Evolutionary conservation across 2,113 vertebrate species (phyloP).

Genomic region (Tyrannus savana): DNA sequence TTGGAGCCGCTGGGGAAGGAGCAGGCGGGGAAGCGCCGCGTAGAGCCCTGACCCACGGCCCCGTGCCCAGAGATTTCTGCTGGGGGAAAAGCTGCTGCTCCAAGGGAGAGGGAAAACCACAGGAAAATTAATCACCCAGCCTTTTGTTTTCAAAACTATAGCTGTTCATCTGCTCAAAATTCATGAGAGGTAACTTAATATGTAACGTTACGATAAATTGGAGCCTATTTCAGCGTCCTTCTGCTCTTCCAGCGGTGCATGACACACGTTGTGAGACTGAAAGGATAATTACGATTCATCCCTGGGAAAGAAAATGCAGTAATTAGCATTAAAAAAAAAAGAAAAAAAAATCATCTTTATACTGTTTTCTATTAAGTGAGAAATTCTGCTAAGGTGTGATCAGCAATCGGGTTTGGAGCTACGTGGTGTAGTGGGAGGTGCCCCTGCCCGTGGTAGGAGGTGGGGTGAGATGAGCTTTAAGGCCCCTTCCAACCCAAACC

Average conservation of each 20-base stretch:
- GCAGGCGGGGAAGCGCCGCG: neutral
- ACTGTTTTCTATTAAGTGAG: neutral
- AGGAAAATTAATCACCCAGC: neutral
- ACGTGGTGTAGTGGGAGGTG: neutral
- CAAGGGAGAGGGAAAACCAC: neutral
- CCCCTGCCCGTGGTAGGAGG: neutral
- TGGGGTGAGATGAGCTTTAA: neutral
- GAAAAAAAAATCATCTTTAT: neutral
- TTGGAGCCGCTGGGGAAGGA: slow-evolving; percentile 30
- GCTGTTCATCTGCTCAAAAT: neutral
- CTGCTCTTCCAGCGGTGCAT: neutral
- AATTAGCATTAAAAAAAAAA: neutral
- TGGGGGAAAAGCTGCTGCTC: neutral
- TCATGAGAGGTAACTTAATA: slow-evolving; percentile 3
- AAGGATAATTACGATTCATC: slow-evolving; percentile 6
- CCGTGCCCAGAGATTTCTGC: neutral
- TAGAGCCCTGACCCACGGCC: slow-evolving; percentile 11
- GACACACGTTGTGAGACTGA: neutral
- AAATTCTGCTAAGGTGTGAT: neutral
- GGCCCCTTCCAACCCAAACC: neutral
- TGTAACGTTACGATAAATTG: neutral
- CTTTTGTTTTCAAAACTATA: slow-evolving; percentile 1
- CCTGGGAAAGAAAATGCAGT: neutral
- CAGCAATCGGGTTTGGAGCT: neutral
- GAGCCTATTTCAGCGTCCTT: slow-evolving; percentile 8